phyloP scores from a whole-genome alignment of 2,113 vertebrate species.

The Narcine bancroftii region DNA sequence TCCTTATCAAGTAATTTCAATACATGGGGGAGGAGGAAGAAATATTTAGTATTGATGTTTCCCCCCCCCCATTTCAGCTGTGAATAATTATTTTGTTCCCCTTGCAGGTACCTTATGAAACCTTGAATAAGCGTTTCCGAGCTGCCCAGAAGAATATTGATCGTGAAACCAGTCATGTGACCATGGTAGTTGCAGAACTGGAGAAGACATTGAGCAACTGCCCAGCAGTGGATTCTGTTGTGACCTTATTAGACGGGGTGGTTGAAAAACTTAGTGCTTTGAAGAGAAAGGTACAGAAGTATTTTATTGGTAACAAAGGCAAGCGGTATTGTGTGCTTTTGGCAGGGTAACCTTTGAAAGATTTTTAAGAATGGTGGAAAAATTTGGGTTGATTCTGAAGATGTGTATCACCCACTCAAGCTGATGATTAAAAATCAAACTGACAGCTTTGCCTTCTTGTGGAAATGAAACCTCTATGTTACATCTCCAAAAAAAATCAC shows the following conservation, averaged over 20 bases:
- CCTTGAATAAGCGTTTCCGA: conserved; percentile 92
- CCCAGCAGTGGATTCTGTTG: conserved; percentile 89
- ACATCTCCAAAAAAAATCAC: not conserved
- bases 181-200: conserved; percentile 92
- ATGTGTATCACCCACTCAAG: not conserved
- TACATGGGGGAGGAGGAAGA: too few species aligned
- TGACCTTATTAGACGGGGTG: conserved; percentile 89
- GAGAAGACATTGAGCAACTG: conserved; percentile 93
- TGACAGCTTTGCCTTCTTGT: not conserved
- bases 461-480: not conserved
- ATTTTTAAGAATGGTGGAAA: too few species aligned
- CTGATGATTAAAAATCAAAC: not conserved
- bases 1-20: not conserved
- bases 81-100: not conserved
- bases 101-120: conserved; percentile 88
- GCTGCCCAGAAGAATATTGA: conserved; percentile 97
- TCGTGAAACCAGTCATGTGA: conserved; percentile 92
- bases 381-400: too few species aligned
- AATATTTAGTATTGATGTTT: not conserved
- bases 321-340: not conserved
- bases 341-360: too few species aligned
- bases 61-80: not conserved
- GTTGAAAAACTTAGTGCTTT: conserved; percentile 95
- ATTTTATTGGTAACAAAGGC: not conserved
- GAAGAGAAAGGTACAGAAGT: conserved; percentile 76